Percentiles rank a stretch among this genome's conserved stretches.
Conservation (phyloP, 2,888 invertebrate genomes). For the Drosophila mettleri region DNA sequence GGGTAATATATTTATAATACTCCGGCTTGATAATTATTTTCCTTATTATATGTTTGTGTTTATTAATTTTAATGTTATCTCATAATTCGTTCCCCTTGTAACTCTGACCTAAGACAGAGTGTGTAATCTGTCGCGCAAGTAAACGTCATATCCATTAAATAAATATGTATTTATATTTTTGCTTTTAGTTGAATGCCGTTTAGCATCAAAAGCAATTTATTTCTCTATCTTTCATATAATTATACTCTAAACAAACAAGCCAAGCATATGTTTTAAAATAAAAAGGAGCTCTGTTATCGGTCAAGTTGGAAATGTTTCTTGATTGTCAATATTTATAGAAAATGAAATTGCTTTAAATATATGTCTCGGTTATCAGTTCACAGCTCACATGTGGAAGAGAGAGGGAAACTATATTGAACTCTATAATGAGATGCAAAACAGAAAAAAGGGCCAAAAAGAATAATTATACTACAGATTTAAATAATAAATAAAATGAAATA, state of each 20-base stretch:
- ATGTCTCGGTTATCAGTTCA: conserved; percentile 2
- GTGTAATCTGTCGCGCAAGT: conserved; percentile 44
- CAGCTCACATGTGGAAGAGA: not conserved
- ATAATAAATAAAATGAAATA: not conserved
- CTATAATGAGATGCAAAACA: not conserved
- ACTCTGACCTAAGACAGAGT: conserved; percentile 38
- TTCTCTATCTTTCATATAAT: conserved; percentile 24
- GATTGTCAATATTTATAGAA: conserved; percentile 25
- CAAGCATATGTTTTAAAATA: conserved; percentile 23
- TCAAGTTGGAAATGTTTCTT: conserved; percentile 34
- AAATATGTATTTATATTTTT: conserved; percentile 1
- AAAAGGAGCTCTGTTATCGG: conserved; percentile 40
- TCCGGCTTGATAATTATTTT: not conserved
- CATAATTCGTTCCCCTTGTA: conserved; percentile 18
- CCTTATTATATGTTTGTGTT: not conserved
- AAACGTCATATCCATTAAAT: conserved; percentile 30
- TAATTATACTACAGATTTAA: not conserved
- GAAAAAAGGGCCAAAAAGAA: not conserved
- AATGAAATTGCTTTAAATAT: conserved; percentile 17
- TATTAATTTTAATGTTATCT: conserved; percentile 5
- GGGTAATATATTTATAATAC: not conserved
- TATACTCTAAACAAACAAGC: conserved; percentile 35
- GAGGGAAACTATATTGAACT: not conserved
- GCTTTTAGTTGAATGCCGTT: conserved; percentile 29
- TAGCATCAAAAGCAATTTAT: conserved; percentile 29